Base-by-base conservation (phyloP, 2,888 invertebrate species). In the Fabriciana adippe region DNA sequence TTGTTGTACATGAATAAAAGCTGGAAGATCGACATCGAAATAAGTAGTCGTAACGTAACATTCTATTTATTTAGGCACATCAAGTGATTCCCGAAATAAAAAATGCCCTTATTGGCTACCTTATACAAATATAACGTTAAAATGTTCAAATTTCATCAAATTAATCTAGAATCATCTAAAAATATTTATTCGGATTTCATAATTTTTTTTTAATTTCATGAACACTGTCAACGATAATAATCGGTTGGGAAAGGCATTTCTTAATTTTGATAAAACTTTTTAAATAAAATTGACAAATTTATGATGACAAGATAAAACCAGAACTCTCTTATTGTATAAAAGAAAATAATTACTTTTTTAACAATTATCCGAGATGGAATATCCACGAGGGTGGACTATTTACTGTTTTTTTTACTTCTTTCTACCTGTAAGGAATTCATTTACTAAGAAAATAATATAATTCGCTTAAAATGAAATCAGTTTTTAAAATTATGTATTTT, bases 311-410 rank as follows among this genome's bases (percentile, higher is more conserved):
- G 55, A 72, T 69, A 67, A 73, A 63, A 64, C n/a, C 26, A 21
- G 26, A 21, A 26, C n/a, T 48, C 31, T 59, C 6, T 53, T 47
- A 70, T 67, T 62, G 72, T 75, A 81, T 79, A 77, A 84, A 87
- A 81, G 82, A 83, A 79, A 83, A 80, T 77, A 75, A 80, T 70
- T 67, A 66, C 62, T 59, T 70, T 70, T 66, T 77, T 69, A 75
- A 75, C 69, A 76, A 78, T 81, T 84, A 81, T 83, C 81, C 74
- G 76, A 79, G 73, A 89, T 89, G 86, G 79, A 77, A 75, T 73
- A 76, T 78, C 75, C 76, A 72, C 73, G 77, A 72, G 76, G 76
- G 71, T 81, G 79, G 81, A 79, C 80, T 75, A 70, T 75, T 59
- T 75, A 75, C 50, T 66, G 81, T 65, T 71, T 81, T 64, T 67